These are phyloP conservation scores for Atlantisia rogersi DNA, from an alignment of 2,113 vertebrate species.

Conservation along the genomic window DNA sequence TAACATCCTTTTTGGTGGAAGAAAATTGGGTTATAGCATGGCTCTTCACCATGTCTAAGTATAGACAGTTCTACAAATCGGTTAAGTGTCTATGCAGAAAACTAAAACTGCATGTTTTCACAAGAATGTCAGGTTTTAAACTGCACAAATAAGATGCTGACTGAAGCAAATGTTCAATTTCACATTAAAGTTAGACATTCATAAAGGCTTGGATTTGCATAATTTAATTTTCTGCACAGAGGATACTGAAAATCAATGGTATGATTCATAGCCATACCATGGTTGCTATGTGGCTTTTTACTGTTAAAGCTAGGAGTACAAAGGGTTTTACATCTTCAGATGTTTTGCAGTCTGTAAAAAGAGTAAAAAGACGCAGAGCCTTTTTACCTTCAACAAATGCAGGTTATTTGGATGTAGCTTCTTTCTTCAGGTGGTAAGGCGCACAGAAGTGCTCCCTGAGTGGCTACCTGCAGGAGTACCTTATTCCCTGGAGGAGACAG, in stretches of 20 bases:
- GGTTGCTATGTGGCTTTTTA: slow-evolving; percentile 73
- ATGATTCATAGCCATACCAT: slow-evolving; percentile 85
- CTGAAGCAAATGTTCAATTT: slow-evolving; percentile 76
- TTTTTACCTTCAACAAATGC: slow-evolving; percentile 19
- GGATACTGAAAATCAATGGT: slow-evolving; percentile 88
- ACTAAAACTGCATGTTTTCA: slow-evolving; percentile 52
- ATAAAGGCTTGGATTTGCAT: slow-evolving; percentile 79
- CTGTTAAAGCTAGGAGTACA: slow-evolving; percentile 35
- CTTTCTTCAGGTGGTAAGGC: not conserved
- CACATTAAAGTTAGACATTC: slow-evolving; percentile 70
- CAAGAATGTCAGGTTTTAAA: slow-evolving; percentile 67
- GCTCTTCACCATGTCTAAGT: not conserved
- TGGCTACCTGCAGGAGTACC: not conserved
- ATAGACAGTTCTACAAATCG: slow-evolving; percentile 30
- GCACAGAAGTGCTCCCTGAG: not conserved
- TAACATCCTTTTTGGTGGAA: not conserved
- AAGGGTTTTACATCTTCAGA: slow-evolving; percentile 56
- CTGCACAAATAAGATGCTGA: slow-evolving; percentile 80
- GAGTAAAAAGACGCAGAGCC: not conserved
- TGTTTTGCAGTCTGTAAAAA: slow-evolving; percentile 10
- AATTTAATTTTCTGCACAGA: slow-evolving; percentile 90
- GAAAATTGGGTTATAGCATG: not conserved
- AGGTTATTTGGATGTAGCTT: slow-evolving; percentile 22
- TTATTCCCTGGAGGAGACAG: not conserved
- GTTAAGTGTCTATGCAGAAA: slow-evolving; percentile 24